phyloP scores from a whole-genome alignment of 2,113 vertebrate species.

The Aplodontia rufa region DNA sequence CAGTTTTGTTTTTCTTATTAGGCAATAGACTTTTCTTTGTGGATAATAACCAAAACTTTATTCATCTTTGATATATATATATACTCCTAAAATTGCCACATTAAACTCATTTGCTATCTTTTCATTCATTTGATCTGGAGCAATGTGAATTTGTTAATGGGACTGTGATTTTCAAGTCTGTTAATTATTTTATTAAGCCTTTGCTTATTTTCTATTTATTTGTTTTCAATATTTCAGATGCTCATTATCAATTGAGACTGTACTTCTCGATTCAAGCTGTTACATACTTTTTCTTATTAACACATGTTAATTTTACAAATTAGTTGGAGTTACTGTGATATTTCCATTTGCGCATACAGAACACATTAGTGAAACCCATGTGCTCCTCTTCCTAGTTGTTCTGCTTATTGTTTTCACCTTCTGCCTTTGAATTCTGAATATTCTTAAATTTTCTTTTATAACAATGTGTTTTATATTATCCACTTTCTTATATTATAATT shows the following conservation, averaged over 20 bases:
- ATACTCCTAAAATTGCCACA: neutral
- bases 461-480: neutral
- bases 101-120: neutral
- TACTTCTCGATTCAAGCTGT: neutral
- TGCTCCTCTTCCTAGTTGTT: neutral
- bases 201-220: slow-evolving; percentile 17
- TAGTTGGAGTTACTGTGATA: neutral
- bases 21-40: neutral
- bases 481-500: neutral
- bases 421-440: neutral
- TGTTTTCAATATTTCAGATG: neutral
- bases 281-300: neutral
- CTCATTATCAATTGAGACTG: neutral
- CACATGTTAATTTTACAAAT: neutral
- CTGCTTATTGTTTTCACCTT: neutral
- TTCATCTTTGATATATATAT: neutral
- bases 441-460: neutral
- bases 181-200: slow-evolving; percentile 9
- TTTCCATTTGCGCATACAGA: neutral
- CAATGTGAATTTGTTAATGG: neutral
- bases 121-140: neutral
- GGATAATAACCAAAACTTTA: neutral
- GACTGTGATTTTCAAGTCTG: neutral
- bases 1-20: neutral
- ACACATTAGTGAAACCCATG: neutral